Base-by-base conservation (phyloP, 92 coral and sea anemone species). In the Parazoanthus swiftii region DNA sequence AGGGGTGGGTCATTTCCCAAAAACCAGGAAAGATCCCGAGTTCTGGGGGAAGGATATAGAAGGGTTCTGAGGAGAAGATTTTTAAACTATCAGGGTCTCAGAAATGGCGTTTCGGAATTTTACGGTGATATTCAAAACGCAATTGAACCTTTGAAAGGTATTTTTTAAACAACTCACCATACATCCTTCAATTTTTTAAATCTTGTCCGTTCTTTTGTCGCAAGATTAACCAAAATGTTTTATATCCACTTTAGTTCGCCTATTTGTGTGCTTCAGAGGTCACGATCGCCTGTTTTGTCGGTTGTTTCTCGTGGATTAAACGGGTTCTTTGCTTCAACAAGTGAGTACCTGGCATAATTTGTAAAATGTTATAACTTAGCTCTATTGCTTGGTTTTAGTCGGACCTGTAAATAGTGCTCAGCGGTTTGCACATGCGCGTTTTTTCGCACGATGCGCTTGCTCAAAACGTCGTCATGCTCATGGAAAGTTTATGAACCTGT, bases 231-330 rank as follows among this genome's bases (percentile, higher is more conserved):
- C 29, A 36, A 50, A 18, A 54, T 16, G 20, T 5, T 21, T 76
- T 70, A n/a, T 26, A 4, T 35, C 39, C 80, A 58, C 71, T 71
- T 51, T 83, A 97, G 99, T 73, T 85, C 86, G 18, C 95, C 99
- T 23, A 79, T 95, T 38, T 92, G 90, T 29, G 89, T 97, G 54
- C 91, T 92, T n/a, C 95, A 93, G 74, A 90, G 95, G 43, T 91
- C 98, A 15, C 89, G 93, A 38, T 92, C 99, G 1, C 95, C 99
- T 0, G 72, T 97, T 25, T 85, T 92, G 44, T 93, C 94, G 44
- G 76, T 94, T 79, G 74, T 88, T 66, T 89, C 90, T 20, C 85
- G 43, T 80, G 94, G 91, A 50, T 51, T 83, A 33, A 79, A 82
- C 9, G 90, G 92, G 29, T 85, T 93, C 72, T 85, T 95, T n/a